Evolutionary conservation across 2,113 vertebrate species (phyloP), one percentile per base, ranked within the genome.

Genomic region (Mus spicilegus): DNA sequence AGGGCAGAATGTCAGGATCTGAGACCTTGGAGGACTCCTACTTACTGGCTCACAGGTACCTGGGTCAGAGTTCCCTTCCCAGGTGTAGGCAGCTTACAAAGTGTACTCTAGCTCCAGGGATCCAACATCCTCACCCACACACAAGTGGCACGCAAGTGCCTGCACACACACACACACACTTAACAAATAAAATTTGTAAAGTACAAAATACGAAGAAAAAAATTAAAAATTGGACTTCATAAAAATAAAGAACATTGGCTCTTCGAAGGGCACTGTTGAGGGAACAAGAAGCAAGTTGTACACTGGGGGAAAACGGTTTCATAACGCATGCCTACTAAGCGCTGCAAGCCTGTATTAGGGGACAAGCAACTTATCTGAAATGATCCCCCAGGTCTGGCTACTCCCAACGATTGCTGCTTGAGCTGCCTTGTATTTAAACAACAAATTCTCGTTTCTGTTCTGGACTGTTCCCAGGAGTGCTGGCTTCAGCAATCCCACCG

Each of bases 351-450:
- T 65, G 16, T 11, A 46, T n/a, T 54, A 26, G 65, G 46, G 72
- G 89, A 94, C 33, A 76, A 67, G 63, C 14, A 84, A 49, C n/a
- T 54, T 54, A 51, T 30, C 72, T 92, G 89, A 90, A 96, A 90
- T 51, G 30, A 2, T 36, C 7, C 96, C 51, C 58, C 22, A 1
- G 58, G 58, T 81, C 51, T 22, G 84, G 36, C 49, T 82, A 17
- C 56, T 77, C 73, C 26, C 78, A 13, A 46, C 20, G 13, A 58
- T 2, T 11, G n/a, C 46, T 94, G 20, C 72, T 81, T 90, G 51
- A 77, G 46, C 42, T 69, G 2, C 78, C 67, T 82, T 49, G 26
- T 82, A 84, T 82, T 90, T 90, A 39, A 94, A 51, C 33, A 33
- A 84, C 42, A 82, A 72, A 58, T 84, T 89, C 33, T 54, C 33